Evolutionary conservation across 2,797 vertebrate species (phyloP).

Genomic region (Sebastiscus tertius): DNA sequence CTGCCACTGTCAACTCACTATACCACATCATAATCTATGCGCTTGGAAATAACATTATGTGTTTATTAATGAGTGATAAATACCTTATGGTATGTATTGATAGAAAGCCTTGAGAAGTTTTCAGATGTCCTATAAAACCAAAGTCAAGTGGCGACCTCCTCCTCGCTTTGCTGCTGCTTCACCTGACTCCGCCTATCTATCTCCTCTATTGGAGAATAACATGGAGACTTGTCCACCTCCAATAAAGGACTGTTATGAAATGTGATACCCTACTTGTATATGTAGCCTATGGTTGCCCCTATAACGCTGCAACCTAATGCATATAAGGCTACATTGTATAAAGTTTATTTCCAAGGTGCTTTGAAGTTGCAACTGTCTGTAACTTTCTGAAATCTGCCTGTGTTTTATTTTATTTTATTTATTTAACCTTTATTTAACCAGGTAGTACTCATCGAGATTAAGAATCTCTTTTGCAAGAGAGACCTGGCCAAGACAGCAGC

Average conservation of each 20-base stretch:
- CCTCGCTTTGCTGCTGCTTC: not conserved
- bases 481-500: no score
- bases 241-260: slow-evolving; percentile 44
- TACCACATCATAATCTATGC: no score
- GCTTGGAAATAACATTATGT: rapidly evolving
- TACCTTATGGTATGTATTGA: slow-evolving; percentile 43
- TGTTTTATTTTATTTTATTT: no score
- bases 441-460: no score
- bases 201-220: slow-evolving; percentile 28
- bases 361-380: not conserved
- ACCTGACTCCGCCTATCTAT: slow-evolving; percentile 51
- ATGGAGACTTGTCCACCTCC: not conserved
- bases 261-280: slow-evolving; percentile 13
- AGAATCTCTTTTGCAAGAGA: no score
- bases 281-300: not conserved
- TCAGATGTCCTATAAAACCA: slow-evolving; percentile 30
- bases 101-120: slow-evolving; percentile 3
- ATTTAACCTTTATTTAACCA: no score
- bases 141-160: slow-evolving; percentile 26
- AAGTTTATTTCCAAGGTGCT: not conserved
- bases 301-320: not conserved
- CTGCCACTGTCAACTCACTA: no score
- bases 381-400: not conserved
- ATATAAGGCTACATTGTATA: not conserved
- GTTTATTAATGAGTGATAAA: not conserved